Base-by-base conservation (phyloP, 2,888 invertebrate species). In the Dicyrtomina minuta region DNA sequence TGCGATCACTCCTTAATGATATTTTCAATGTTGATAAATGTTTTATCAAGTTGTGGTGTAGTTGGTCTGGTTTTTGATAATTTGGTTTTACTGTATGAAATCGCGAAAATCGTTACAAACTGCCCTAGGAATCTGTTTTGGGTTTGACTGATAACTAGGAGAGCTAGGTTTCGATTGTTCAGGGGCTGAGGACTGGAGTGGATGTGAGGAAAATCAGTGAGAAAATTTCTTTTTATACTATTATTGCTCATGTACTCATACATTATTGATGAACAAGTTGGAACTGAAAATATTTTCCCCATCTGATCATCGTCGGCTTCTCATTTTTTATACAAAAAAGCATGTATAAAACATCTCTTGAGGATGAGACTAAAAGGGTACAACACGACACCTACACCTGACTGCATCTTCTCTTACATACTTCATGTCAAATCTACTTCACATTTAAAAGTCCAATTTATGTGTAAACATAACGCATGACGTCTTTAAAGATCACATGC, bases 81-180 rank as follows among this genome's bases (percentile, higher is more conserved):
- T 17, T 17, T 20, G 53, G 12, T 20, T 20, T 15, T 17, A 24
- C 6, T 15, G 55, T 26, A 8, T 26, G 15, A 20, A 33, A 15
- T 8, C 1, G 33, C 6, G 24, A 10, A 58, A 58, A 58, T 41
- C 41, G 6, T 3, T 17, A 58, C 58, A 58, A 58, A 58, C 58
- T 17, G 41, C 39, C 41, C 58, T 41, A 39, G 41, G 58, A 58
- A 33, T 41, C 58, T 58, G 58, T 58, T 58, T 33, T 1, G 15
- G 24, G 13, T 22, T 58, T 39, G 41, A 39, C 41, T 58, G 58
- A 41, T 33, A 39, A 17, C 58, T 58, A 33, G 58, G 33, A 39
- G 27, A 58, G 58, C 58, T 58, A 58, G 58, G 58, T 51, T 22
- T 58, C 58, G 58, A 58, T 56, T 56, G 51, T 49, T 62, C 26